Base-by-base conservation (phyloP, 2,888 invertebrate species). In the Dromius quadrimaculatus region DNA sequence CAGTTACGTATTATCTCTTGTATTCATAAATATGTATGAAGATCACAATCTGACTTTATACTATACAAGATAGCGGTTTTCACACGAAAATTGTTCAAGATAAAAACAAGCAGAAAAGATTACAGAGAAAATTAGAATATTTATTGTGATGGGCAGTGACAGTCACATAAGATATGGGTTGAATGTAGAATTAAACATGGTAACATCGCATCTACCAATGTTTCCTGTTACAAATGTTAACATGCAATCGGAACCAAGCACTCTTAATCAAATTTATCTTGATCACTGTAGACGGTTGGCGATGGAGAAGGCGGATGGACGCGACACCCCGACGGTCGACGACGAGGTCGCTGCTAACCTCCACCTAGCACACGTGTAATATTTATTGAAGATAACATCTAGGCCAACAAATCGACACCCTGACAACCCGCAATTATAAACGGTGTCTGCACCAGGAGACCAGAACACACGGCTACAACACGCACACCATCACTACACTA, bases 321-420 rank as follows among this genome's bases (percentile, higher is more conserved):
- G 57, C 41, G 66, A 66, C 57, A 66, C 54, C 38, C 28, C 22
- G 22, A 20, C 20, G 32, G 41, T n/a, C 4, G 11, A 41, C 6
- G 11, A 41, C 41, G 11, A n/a, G 6, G 32, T 32, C 9, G 32
- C 9, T 57, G 9, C 15, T 3, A 15, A 43, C 59, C 57, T 68
- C 59, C 32, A 41, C 59, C 28, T 15, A 23, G 20, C 47, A 70
- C 61, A 47, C 80, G 79, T 79, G 79, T 81, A 82, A 81, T 83
- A 82, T 83, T 82, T 82, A 83, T 82, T 81, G 81, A 80, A 80
- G 83, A 83, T 83, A 82, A 76, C 76, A 82, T 82, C 82, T 80
- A 62, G 61, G 79, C 79, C 81, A 79, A 82, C 82, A 82, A 82
- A 83, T 83, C 82, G 83, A 83, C 83, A 82, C 83, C 81, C 82